Conservation (phyloP, 2,113 vertebrate species). For the Amphiprion percula region DNA sequence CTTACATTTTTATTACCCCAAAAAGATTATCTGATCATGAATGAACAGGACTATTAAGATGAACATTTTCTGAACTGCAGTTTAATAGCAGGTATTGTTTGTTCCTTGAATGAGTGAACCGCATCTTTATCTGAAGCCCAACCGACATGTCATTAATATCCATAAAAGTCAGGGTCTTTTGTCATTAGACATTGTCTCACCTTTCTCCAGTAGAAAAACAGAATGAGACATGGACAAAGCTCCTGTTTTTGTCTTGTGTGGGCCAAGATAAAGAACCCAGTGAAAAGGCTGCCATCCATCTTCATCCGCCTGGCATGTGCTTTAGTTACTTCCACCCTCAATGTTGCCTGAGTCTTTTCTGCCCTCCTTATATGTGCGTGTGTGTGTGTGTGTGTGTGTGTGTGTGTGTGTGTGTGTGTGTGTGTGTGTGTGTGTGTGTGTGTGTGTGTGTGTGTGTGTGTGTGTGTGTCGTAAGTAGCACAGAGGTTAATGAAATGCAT, state of each 20-base stretch:
- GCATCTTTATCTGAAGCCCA: slow-evolving; percentile 25
- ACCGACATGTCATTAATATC: slow-evolving; percentile 65
- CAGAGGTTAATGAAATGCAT: slow-evolving; percentile 80
- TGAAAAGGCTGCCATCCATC: slow-evolving; percentile 84
- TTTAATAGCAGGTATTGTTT: slow-evolving; percentile 42
- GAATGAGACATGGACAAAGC: slow-evolving; percentile 59
- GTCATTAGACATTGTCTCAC: slow-evolving; percentile 65
- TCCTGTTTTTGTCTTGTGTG: slow-evolving; percentile 69
- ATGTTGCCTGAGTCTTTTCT: slow-evolving; percentile 65
- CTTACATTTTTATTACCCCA: neutral
- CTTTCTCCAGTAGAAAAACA: slow-evolving; percentile 56
- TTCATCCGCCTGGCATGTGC: slow-evolving; percentile 78
- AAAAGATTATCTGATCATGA: neutral
- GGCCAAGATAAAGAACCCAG: slow-evolving; percentile 70
- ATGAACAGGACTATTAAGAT: neutral
- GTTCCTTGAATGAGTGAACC: slow-evolving; percentile 23
- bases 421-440: slow-evolving; percentile 31
- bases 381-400: slow-evolving; percentile 15
- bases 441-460: slow-evolving; percentile 36
- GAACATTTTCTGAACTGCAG: neutral
- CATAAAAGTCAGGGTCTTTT: slow-evolving; percentile 70
- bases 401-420: slow-evolving; percentile 28
- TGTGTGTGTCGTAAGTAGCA: slow-evolving; percentile 38
- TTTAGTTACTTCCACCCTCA: slow-evolving; percentile 72
- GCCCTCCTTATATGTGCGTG: slow-evolving; percentile 38